These are phyloP conservation scores for Thalassoma bifasciatum DNA, from an alignment of 2,113 vertebrate genomes.

Conservation along the genomic window DNA sequence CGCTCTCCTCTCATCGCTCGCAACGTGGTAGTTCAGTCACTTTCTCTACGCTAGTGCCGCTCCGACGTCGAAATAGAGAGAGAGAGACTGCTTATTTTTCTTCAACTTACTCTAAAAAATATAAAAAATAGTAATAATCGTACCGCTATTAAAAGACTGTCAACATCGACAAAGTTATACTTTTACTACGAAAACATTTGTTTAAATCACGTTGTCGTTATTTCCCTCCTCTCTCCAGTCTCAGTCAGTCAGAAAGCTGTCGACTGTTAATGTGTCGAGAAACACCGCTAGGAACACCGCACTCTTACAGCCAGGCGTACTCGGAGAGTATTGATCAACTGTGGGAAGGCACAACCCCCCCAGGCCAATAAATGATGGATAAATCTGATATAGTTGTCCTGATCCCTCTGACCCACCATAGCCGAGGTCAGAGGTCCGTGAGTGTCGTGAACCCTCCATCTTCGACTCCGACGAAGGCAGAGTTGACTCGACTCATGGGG, in stretches of 20 bases:
- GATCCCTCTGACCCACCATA: constrained; percentile 46
- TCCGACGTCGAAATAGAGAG: constrained; percentile 43
- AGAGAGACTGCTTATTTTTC: constrained; percentile 49
- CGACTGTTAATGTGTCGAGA: constrained; percentile 19
- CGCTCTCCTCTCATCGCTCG: constrained; percentile 38
- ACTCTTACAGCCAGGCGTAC: constrained; percentile 61
- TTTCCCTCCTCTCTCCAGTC: constrained; percentile 50
- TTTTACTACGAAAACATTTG: constrained; percentile 71
- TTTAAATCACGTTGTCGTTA: constrained; percentile 43
- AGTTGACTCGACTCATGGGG: constrained; percentile 3
- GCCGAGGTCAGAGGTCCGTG: constrained; percentile 50
- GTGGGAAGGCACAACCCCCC: constrained; percentile 57
- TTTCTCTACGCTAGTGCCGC: constrained; percentile 54
- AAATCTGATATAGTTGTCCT: constrained; percentile 76
- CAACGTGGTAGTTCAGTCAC: constrained; percentile 50
- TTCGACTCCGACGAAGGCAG: constrained; percentile 55
- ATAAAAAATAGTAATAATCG: constrained; percentile 81
- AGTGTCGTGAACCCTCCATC: constrained; percentile 27
- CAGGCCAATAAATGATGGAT: constrained; percentile 74
- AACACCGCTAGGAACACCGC: constrained; percentile 60
- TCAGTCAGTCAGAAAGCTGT: constrained; percentile 15
- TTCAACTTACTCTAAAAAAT: constrained; percentile 79
- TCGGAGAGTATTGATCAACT: constrained; percentile 74
- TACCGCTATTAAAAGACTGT: constrained; percentile 80
- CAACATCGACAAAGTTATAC: constrained; percentile 79